Base-by-base conservation (phyloP, 2,888 invertebrate genomes). In the Hemicrepidius hirtus region DNA sequence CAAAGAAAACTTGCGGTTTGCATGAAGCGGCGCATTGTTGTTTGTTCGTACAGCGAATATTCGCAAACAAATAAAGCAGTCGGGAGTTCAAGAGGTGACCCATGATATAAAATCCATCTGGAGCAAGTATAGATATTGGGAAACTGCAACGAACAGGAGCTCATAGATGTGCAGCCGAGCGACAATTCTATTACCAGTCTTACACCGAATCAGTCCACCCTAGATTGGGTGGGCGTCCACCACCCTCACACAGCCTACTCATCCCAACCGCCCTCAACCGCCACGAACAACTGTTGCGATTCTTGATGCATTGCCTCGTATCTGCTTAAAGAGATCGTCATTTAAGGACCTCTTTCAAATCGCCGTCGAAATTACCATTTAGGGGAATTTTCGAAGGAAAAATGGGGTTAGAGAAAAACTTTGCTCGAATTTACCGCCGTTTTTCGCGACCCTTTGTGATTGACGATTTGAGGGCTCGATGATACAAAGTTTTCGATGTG, bases 131-230 rank as follows among this genome's bases (percentile, higher is more conserved):
- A 73, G 75, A 75, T 73, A 73, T 70, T 75, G 72, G 66, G 71
- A 66, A 66, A 72, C 75, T 75, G 75, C 75, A 70, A 70, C 70
- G 70, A 75, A 73, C 75, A 75, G 72, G 69, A 70, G 67, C 66
- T 74, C 75, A 77, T 78, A 74, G 74, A 75, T 71, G 75, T 74
- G 78, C 77, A 79, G 69, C 76, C 73, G 70, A 77, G 78, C 79
- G 78, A 78, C 79, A 79, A 80, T 80, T 79, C 80, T 78, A 79
- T 80, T 79, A 80, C 78, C 76, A 76, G 76, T 76, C 75, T 78
- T 78, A 75, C 75, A 76, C 75, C 69, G 71, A 68, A 76, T 77
- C 77, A 75, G 71, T 76, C 75, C 72, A 69, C 72, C 73, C 67
- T 68, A 73, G 71, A 76, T 76, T 74, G 75, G 68, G 64, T 71